Evolutionary conservation across 1,140 invertebrate genomes (phyloP).

Genomic region (Gonatopus flavifemur): DNA sequence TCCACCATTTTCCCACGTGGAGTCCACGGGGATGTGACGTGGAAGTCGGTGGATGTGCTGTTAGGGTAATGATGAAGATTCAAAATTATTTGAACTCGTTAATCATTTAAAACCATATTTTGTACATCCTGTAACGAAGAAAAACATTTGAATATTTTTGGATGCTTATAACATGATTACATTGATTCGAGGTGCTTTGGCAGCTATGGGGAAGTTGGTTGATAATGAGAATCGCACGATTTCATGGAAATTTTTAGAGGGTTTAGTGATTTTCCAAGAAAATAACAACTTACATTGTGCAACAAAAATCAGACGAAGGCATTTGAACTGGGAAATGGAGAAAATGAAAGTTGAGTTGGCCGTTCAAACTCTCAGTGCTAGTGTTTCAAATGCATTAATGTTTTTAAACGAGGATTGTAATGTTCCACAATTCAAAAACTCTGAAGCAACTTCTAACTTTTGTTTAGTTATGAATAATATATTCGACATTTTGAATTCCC

Average conservation of each 20-base stretch:
- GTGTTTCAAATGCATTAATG: background rate
- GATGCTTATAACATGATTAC: background rate
- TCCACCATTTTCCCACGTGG: too few species aligned
- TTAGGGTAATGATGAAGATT: too few species aligned
- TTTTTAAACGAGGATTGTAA: background rate
- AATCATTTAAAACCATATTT: background rate
- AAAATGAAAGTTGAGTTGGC: slow-evolving; percentile 2
- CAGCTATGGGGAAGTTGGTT: background rate
- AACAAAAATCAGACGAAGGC: background rate
- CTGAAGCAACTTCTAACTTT: background rate
- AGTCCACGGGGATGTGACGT: too few species aligned
- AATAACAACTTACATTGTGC: background rate
- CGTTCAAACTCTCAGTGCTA: background rate
- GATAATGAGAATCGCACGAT: too few species aligned
- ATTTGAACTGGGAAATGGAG: slow-evolving; percentile 1
- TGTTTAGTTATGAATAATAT: slow-evolving; percentile 1
- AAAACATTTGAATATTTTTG: background rate
- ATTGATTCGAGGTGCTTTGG: background rate
- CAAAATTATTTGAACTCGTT: background rate
- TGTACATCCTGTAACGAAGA: background rate
- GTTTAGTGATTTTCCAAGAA: too few species aligned
- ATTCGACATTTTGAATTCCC: background rate
- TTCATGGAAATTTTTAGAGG: too few species aligned
- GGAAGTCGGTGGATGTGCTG: too few species aligned
- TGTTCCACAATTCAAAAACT: background rate